A percentile compares a stretch with the other conserved stretches of the same genome.
phyloP scores from a whole-genome alignment of 2,113 vertebrate genomes.

The Picathartes gymnocephalus region DNA sequence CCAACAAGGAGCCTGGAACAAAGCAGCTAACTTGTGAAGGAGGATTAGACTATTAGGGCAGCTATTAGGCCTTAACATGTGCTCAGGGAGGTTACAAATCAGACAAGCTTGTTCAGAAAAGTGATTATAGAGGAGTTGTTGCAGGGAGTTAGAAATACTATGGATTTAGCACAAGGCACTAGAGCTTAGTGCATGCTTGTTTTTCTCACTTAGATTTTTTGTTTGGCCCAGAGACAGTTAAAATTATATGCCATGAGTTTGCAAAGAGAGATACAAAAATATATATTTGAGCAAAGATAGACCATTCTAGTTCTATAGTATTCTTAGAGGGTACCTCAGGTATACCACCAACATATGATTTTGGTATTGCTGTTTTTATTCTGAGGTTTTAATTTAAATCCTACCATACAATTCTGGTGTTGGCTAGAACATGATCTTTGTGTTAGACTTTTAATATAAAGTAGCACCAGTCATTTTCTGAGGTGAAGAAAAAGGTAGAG shows the following conservation, averaged over 20 bases:
- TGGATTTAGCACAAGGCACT: background rate
- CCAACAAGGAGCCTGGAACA: background rate
- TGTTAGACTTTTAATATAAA: background rate
- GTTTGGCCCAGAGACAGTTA: background rate
- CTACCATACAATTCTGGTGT: rapidly evolving
- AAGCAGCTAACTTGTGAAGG: background rate
- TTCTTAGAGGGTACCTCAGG: background rate
- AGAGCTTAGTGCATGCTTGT: background rate
- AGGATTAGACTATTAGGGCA: background rate
- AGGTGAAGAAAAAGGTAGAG: background rate
- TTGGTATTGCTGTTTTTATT: background rate
- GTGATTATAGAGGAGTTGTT: background rate
- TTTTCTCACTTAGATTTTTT: background rate
- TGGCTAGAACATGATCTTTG: background rate
- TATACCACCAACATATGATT: background rate
- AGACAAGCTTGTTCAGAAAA: background rate
- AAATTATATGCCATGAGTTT: background rate
- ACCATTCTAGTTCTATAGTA: no score
- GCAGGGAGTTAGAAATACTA: background rate
- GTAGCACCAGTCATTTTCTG: background rate
- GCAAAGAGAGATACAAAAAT: background rate
- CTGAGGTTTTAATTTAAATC: background rate
- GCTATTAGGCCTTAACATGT: background rate
- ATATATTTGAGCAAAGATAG: background rate
- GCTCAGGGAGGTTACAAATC: background rate